phyloP scores from a whole-genome alignment of 2,888 invertebrate species.

The Melipona beecheii region DNA sequence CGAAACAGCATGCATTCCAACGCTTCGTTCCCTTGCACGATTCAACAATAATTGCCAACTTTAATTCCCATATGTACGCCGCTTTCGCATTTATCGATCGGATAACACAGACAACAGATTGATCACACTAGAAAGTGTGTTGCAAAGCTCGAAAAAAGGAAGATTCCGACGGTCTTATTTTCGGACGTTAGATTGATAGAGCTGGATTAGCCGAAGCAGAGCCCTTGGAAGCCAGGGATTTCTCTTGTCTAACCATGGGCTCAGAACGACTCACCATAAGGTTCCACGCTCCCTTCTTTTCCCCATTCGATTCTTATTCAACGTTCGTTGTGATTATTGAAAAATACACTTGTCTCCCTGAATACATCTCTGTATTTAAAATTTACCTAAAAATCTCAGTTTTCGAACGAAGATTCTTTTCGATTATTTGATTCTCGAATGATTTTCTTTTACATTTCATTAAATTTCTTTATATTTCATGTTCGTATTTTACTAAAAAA shows the following conservation, averaged over 20 bases:
- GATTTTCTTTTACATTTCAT: no score
- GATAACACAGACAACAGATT: neutral
- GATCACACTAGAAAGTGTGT: constrained; percentile 46
- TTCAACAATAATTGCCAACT: neutral
- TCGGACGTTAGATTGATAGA: constrained; percentile 80
- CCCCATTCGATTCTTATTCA: constrained; percentile 51
- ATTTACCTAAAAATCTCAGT: neutral
- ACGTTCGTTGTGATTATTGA: constrained; percentile 63
- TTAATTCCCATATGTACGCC: neutral
- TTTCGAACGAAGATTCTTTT: neutral
- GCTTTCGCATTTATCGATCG: neutral
- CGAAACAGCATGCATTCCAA: neutral
- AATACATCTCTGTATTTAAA: neutral
- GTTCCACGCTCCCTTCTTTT: constrained; percentile 56
- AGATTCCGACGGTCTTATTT: constrained; percentile 60
- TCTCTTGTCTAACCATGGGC: constrained; percentile 72
- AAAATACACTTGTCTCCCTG: constrained; percentile 45
- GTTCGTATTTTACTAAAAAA: neutral
- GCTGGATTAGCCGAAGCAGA: constrained; percentile 78
- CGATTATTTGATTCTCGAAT: neutral
- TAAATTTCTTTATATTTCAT: no score
- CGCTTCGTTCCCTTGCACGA: neutral
- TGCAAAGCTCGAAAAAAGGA: constrained; percentile 57
- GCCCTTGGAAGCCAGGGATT: constrained; percentile 74
- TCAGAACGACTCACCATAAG: constrained; percentile 70